A percentile compares a stretch with the other conserved stretches of the same genome.
phyloP scores from a whole-genome alignment of 1,140 invertebrate genomes.

The Steinernema khuongi region DNA sequence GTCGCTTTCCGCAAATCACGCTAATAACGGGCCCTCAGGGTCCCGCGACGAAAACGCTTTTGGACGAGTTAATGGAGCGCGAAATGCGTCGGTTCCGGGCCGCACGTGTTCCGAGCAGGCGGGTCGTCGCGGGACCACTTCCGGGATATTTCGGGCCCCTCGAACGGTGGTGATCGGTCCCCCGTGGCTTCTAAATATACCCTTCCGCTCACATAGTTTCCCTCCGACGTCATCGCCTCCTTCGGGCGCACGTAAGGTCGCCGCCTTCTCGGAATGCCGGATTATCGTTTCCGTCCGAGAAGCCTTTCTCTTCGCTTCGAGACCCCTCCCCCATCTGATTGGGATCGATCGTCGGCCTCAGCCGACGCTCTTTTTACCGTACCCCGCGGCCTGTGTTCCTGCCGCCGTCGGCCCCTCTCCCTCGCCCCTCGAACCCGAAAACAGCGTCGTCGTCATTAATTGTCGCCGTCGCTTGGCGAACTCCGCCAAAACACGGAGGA shows the following conservation, averaged over 20 bases:
- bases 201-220: neutral
- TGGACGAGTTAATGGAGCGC: neutral
- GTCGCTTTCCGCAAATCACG: neutral
- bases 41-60: conserved; percentile 1
- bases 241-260: neutral
- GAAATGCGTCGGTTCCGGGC: too few species aligned
- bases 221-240: neutral
- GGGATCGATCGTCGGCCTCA: conserved; percentile 15
- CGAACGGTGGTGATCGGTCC: neutral
- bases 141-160: too few species aligned
- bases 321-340: conserved; percentile 4
- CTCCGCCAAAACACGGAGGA: too few species aligned
- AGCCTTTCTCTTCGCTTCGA: conserved; percentile 2
- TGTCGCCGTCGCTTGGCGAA: too few species aligned
- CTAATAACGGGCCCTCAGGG: neutral
- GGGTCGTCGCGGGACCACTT: too few species aligned
- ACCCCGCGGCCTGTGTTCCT: too few species aligned
- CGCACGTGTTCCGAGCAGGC: neutral
- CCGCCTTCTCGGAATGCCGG: neutral
- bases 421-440: too few species aligned
- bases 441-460: too few species aligned
- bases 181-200: too few species aligned
- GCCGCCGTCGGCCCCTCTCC: too few species aligned
- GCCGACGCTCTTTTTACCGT: neutral
- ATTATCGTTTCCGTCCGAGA: conserved; percentile 12